Percentiles rank a stretch among this genome's conserved stretches.
Conservation (phyloP, 2,888 invertebrate species). For the Drosophila macrothrix region DNA sequence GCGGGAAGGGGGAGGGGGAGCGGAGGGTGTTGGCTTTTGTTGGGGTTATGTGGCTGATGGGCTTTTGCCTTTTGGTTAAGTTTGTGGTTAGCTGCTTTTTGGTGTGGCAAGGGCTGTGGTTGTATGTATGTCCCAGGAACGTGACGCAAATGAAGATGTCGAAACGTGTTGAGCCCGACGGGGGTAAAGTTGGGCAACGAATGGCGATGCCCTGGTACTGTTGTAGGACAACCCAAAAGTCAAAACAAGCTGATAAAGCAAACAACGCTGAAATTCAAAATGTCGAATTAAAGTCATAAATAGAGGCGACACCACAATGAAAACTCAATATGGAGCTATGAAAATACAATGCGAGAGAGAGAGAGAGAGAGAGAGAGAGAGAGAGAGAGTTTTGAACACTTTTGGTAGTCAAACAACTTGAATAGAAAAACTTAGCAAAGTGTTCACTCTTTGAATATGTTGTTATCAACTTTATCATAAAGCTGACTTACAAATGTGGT, state of each 20-base stretch:
- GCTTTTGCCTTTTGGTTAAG: slow-evolving; percentile 28
- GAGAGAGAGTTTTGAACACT: neutral
- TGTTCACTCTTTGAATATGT: neutral
- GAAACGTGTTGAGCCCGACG: slow-evolving; percentile 41
- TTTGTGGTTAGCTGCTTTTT: slow-evolving; percentile 44
- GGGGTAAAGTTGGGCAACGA: no score
- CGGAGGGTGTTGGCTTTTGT: slow-evolving; percentile 1
- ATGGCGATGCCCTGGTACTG: neutral
- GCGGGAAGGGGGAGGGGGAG: fast-evolving
- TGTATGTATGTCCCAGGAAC: slow-evolving; percentile 33
- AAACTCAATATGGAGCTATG: neutral
- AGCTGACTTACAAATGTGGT: no score
- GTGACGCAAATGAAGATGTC: slow-evolving; percentile 62
- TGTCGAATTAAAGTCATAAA: slow-evolving; percentile 4
- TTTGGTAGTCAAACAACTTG: neutral
- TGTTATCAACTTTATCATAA: neutral
- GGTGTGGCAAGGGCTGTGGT: slow-evolving; percentile 36
- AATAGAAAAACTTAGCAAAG: neutral
- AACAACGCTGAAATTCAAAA: slow-evolving; percentile 15
- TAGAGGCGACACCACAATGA: neutral
- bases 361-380: no score
- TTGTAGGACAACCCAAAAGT: slow-evolving; percentile 26
- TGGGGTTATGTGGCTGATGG: slow-evolving; percentile 11
- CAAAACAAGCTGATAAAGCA: slow-evolving; percentile 42
- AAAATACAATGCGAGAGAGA: neutral